Evolutionary conservation across 30 jellyfish, hydroid and myxozoan genomes (phyloP), one percentile per base, ranked within the genome.

Genomic region (Rhopilema esculentum): DNA sequence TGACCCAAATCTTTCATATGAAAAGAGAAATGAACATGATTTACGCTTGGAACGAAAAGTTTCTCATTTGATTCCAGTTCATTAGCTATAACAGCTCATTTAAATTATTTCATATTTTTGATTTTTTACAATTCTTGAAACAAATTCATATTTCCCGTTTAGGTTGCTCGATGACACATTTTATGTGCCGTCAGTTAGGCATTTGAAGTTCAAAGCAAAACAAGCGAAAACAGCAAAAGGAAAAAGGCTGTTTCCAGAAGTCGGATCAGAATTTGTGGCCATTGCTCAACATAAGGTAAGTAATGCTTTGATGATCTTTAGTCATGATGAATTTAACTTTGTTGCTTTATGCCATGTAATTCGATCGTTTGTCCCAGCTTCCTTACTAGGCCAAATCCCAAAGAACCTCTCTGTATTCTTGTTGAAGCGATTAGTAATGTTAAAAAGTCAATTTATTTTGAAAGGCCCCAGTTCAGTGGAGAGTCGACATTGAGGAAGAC

Each of bases 391-490:
- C n/a, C n/a, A n/a, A n/a, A n/a, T n/a, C n/a, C n/a, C n/a, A n/a
- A n/a, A n/a, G n/a, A n/a, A n/a, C n/a, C n/a, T n/a, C n/a, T n/a
- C n/a, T n/a, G n/a, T n/a, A n/a, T n/a, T n/a, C n/a, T n/a, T n/a
- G n/a, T n/a, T n/a, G n/a, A n/a, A n/a, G n/a, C n/a, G n/a, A 0
- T 30, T 1, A 1, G 52, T 8, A 18, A 16, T 65, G 1, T 65
- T 65, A 65, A 65, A 26, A 0, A 65, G 31, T 28, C 8, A 15
- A 12, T 27, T 16, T n/a, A 8, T 72, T 19, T 24, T 27, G 16
- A 20, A 23, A 83, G 92, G 79, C 30, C 16, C 77, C 82, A 18
- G 33, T 70, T 22, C 69, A 49, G 4, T 83, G 92, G 92, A 83
- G 22, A 49, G 20, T 83, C n/a, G 33, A 31, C 17, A 25, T 70